phyloP scores from a whole-genome alignment of 2,797 vertebrate genomes.

The Choloepus didactylus region DNA sequence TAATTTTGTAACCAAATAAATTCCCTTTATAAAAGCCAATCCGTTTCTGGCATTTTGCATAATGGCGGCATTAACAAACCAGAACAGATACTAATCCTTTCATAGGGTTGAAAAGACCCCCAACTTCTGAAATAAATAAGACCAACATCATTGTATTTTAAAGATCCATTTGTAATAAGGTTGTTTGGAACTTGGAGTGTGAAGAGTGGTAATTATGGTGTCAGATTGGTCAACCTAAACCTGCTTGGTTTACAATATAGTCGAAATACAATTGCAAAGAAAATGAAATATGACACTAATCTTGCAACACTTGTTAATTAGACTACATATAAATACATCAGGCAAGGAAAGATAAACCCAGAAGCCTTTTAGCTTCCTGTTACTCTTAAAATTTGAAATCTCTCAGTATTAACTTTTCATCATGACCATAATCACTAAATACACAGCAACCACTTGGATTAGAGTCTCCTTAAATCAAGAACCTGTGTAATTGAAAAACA shows the following conservation, averaged over 20 bases:
- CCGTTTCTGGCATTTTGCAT: too few relatives aligned
- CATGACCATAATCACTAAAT: background rate
- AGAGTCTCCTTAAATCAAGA: background rate
- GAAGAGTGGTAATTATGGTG: background rate
- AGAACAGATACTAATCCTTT: background rate
- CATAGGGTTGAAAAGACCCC: background rate
- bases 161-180: background rate
- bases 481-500: background rate
- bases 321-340: conserved; percentile 35
- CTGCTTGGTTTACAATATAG: background rate
- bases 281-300: background rate
- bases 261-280: conserved; percentile 1
- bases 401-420: conserved; percentile 10
- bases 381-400: conserved; percentile 31
- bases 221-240: background rate
- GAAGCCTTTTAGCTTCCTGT: background rate
- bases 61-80: too few relatives aligned
- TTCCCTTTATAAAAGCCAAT: too few relatives aligned
- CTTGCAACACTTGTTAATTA: background rate
- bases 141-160: background rate
- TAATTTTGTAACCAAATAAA: too few relatives aligned
- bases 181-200: background rate
- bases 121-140: background rate
- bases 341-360: conserved; percentile 18
- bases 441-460: background rate